Evolutionary conservation across 2,797 vertebrate genomes (phyloP).

Genomic region (Smutsia temminckii): DNA sequence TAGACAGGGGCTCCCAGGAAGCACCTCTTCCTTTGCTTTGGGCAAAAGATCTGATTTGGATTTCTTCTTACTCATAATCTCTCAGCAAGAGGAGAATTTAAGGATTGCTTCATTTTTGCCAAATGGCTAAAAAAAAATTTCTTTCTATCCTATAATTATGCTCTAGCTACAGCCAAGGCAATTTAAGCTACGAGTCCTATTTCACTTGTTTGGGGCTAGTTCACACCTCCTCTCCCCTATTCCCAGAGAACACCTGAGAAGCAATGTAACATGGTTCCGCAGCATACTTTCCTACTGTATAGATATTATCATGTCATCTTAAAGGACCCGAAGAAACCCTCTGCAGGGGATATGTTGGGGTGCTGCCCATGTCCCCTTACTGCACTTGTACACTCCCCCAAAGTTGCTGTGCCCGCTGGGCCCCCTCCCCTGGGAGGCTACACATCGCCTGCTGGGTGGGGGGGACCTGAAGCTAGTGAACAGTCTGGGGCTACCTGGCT

Average conservation of each 20-base stretch:
- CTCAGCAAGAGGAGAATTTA: conserved; percentile 49
- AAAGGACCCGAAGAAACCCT: background rate
- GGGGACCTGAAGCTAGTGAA: background rate
- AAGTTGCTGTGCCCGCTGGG: fast-evolving
- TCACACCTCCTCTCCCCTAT: conserved; percentile 5
- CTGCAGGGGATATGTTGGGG: background rate
- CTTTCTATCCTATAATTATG: conserved; percentile 47
- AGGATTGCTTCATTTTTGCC: conserved; percentile 58
- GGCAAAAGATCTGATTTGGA: conserved; percentile 15
- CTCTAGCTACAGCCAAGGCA: conserved; percentile 43
- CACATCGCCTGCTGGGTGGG: background rate
- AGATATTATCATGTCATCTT: background rate
- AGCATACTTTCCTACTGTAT: background rate
- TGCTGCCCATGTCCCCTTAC: background rate
- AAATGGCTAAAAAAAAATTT: conserved; percentile 42
- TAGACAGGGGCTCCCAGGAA: background rate
- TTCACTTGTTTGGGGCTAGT: background rate
- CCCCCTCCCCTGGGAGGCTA: background rate
- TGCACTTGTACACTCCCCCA: fast-evolving
- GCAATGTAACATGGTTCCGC: background rate
- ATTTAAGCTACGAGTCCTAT: background rate
- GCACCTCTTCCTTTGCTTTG: conserved; percentile 7
- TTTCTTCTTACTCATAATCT: conserved; percentile 56
- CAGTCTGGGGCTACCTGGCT: background rate
- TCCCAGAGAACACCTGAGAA: conserved; percentile 15